Conservation (phyloP, 2,797 vertebrate genomes). For the Propithecus deckenii region DNA sequence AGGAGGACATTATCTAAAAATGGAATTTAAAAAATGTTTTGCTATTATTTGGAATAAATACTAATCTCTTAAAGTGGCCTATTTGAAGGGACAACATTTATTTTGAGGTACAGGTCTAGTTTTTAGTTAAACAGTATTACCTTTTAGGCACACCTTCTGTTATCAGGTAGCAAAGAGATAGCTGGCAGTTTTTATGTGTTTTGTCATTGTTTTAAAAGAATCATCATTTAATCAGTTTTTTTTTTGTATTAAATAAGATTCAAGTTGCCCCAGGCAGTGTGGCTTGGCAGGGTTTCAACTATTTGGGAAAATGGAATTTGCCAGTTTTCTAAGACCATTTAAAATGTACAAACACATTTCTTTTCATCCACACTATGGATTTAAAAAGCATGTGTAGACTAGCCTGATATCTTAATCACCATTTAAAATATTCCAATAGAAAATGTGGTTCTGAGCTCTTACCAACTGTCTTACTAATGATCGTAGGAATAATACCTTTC, state of each 20-base stretch:
- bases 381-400: constrained; percentile 63
- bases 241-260: constrained; percentile 73
- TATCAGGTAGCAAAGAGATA: constrained; percentile 19
- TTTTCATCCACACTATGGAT: constrained; percentile 65
- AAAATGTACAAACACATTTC: constrained; percentile 72
- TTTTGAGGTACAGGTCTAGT: constrained; percentile 15
- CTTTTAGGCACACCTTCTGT: not conserved
- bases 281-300: constrained; percentile 66
- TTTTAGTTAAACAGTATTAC: constrained; percentile 32
- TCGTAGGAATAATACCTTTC: constrained; percentile 41
- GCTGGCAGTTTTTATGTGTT: constrained; percentile 42
- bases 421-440: constrained; percentile 63
- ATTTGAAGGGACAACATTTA: constrained; percentile 1
- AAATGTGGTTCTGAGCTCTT: constrained; percentile 38
- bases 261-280: constrained; percentile 59
- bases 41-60: constrained; percentile 32
- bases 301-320: constrained; percentile 64
- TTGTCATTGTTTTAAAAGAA: constrained; percentile 62
- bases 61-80: constrained; percentile 31
- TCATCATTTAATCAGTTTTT: constrained; percentile 67
- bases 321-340: constrained; percentile 66
- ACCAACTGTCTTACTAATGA: constrained; percentile 24
- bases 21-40: constrained; percentile 40
- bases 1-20: constrained; percentile 31
- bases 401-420: constrained; percentile 60